Evolutionary conservation across 2,113 vertebrate species (phyloP), one percentile per base, ranked within the genome.

Genomic region (Daboia siamensis): DNA sequence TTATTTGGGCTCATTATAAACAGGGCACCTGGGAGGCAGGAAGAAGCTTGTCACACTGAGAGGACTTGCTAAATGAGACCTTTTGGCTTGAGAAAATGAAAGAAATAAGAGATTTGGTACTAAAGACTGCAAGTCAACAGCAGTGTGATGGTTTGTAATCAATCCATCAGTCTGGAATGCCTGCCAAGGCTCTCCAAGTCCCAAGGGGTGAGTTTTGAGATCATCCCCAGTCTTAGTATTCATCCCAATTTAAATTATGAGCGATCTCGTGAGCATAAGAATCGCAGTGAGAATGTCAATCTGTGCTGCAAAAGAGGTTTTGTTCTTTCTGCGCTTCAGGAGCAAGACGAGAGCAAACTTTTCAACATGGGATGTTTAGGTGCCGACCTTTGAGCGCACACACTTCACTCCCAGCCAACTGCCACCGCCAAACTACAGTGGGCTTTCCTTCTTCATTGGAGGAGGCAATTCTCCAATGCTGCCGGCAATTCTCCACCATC

Each of bases 21-120:
- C 57, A 2, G 55, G 51, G 29, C 13, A 0, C 0, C n/a, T 59
- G 87, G 2, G 23, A 46, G 15, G 0, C 0, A 8, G 5, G 86
- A 0, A 23, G 91, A 0, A 0, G 46, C 48, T 94, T 93, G 87
- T 94, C 94, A 59, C 0, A 0, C 44, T 87, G 7, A 13, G 90
- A 92, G 88, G 46, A 17, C 64, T 51, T 51, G 64, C 39, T 84
- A 13, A 20, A 4, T 1, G 46, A 93, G n/a, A 4, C 0, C 64
- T 59, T 69, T 94, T 93, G 54, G 93, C 8, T 1, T 51, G 20
- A 93, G 88, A 74, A 89, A 39, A 46, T 0, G 33, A 26, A 48
- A 23, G n/a, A 11, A n/a, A n/a, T 44, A 57, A 5, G 20, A 54
- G 24, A 80, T 0, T 48, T 29, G 23, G 26, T 0, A 6, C 24